Evolutionary conservation across 2,888 invertebrate species (phyloP).

Genomic region (Camptogramma bilineatum): DNA sequence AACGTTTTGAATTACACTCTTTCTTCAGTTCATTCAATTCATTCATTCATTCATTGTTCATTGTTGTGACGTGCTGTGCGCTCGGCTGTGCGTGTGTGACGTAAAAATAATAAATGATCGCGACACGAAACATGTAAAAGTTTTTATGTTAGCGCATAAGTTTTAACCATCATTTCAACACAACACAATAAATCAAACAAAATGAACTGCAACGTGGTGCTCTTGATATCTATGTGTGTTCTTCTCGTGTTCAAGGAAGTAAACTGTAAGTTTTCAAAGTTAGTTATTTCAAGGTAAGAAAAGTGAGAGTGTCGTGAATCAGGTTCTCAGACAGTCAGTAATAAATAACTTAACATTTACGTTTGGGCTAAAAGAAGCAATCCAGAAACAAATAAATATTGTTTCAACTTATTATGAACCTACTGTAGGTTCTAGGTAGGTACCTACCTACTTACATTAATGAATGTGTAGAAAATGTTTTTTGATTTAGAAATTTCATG

Average conservation of each 20-base stretch:
- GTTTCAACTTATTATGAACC: too few relatives aligned
- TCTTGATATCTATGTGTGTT: slow-evolving; percentile 53
- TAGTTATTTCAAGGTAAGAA: slow-evolving; percentile 70
- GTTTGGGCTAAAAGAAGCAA: not conserved
- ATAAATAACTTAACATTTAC: not conserved
- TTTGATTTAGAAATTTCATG: too few relatives aligned
- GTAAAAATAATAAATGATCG: slow-evolving; percentile 5
- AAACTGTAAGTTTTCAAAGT: slow-evolving; percentile 68
- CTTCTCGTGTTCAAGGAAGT: slow-evolving; percentile 59
- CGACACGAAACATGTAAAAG: slow-evolving; percentile 39
- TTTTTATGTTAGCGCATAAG: slow-evolving; percentile 50
- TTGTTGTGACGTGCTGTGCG: not conserved
- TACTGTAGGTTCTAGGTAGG: too few relatives aligned
- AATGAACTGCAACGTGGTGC: slow-evolving; percentile 59
- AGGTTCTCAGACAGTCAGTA: slow-evolving; percentile 7
- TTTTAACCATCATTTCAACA: slow-evolving; percentile 35
- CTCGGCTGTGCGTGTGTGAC: slow-evolving; percentile 1
- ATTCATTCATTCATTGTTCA: slow-evolving; percentile 1
- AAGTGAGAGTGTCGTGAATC: slow-evolving; percentile 72
- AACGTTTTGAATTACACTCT: not conserved
- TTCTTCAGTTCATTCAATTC: not conserved
- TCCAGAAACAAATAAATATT: not conserved
- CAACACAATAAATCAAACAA: slow-evolving; percentile 43
- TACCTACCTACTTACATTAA: too few relatives aligned
- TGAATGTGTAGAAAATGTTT: too few relatives aligned